Base-by-base conservation (phyloP, 2,888 invertebrate genomes). In the Zygaena filipendulae region DNA sequence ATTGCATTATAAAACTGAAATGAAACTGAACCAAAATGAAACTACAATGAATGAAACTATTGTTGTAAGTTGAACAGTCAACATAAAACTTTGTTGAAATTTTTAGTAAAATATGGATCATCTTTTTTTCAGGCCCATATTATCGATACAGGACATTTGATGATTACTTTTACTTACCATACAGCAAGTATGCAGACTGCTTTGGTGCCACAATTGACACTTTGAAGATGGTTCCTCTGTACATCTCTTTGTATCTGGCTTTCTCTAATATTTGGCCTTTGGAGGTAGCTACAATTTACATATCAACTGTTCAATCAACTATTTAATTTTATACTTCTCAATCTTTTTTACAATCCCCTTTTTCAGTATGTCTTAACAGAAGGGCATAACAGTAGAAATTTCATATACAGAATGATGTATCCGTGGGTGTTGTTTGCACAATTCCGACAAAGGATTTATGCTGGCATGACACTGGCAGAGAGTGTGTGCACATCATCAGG, bases 401-500 rank as follows among this genome's bases (percentile, higher is more conserved):
- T 92, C 43, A 51, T 90, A 36, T 95, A 92, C 59, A 85, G 92
- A 27, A 80, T 95, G 39, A 82, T 91, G 70, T 97, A 92, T 60
- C 89, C 93, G 40, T 91, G 91, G 79, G 90, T 92, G 1, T 81
- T 91, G 33, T 98, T 97, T 60, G 85, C 91, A 25, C 87, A 87
- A 30, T 97, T 97, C 67, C 87, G 96, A 4, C 88, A 91, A 74
- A 85, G 97, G 27, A 90, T 98, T 41, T 97, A 95, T 59, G 84
- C 88, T 8, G 97, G 96, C 0, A 87, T 97, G 82, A 86, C 90
- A 0, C 61, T 97, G 29, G 91, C 96, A 0, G 97, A 97, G 67
- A 91, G 92, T 59, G 92, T 93, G n/a, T 96, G 96, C 53, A 92
- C 92, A 9, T 87, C 91, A 62, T 89, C 92, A 2, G 95, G 95